These are phyloP conservation scores for Apogon hyalosoma DNA, from an alignment of 2,797 vertebrate genomes.

Conservation along the genomic window DNA sequence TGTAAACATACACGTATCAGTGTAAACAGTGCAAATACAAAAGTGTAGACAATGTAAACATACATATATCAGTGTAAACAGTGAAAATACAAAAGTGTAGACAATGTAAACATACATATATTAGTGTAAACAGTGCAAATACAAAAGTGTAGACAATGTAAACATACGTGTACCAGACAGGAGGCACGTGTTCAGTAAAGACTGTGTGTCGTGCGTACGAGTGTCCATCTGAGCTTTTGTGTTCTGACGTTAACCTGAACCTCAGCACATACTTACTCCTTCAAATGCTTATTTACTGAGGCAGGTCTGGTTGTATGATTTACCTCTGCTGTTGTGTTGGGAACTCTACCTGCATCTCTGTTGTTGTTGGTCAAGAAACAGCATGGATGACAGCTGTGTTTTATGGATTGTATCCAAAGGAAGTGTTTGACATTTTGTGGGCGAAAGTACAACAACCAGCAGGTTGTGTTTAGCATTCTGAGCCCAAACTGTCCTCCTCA, in stretches of 20 bases:
- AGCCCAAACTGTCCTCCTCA: slow-evolving; percentile 9
- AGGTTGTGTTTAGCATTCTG: slow-evolving; percentile 42
- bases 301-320: not conserved
- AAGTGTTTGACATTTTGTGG: slow-evolving; percentile 16
- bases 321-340: not conserved
- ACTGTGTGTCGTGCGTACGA: too few species aligned
- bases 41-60: too few species aligned
- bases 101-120: too few species aligned
- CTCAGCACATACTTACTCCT: not conserved
- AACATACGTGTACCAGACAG: too few species aligned
- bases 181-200: too few species aligned
- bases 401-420: slow-evolving; percentile 4
- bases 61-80: too few species aligned
- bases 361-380: not conserved
- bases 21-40: too few species aligned
- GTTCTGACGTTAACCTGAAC: not conserved
- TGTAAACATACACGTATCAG: too few species aligned
- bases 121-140: too few species aligned
- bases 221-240: too few species aligned
- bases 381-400: not conserved
- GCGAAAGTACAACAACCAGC: slow-evolving; percentile 10
- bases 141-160: too few species aligned
- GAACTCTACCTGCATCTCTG: not conserved
- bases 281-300: not conserved
- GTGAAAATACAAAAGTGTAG: too few species aligned